A percentile compares a stretch with the other conserved stretches of the same genome.
Conservation (phyloP, 2,888 invertebrate genomes). For the Chrysolina oricalcia region DNA sequence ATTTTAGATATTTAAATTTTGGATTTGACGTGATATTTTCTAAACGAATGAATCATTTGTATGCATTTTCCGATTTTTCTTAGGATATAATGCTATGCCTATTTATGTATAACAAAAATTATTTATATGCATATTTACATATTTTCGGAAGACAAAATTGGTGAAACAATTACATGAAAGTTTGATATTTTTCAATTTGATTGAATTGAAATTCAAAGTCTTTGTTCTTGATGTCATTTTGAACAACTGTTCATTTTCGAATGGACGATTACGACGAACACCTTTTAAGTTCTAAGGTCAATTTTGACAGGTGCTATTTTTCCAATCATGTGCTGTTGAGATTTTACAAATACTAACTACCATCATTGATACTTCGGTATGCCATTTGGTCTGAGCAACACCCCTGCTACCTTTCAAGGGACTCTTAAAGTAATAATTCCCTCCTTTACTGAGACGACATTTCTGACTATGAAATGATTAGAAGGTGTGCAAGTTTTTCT, state of each 20-base stretch:
- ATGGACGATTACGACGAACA: no score
- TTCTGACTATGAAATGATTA: no score
- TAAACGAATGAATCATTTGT: neutral
- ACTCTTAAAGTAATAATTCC: neutral
- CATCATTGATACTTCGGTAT: neutral
- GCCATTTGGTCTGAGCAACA: neutral
- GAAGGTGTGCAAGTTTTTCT: neutral
- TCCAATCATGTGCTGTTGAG: no score
- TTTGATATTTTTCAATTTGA: no score
- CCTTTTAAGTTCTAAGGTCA: no score
- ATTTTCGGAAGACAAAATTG: neutral
- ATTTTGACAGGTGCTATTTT: no score
- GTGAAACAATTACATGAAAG: neutral
- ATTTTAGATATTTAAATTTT: no score
- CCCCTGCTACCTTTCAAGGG: neutral
- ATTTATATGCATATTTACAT: conserved; percentile 11
- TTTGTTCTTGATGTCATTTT: no score
- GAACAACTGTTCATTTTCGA: no score
- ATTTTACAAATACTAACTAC: no score
- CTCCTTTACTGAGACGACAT: no score
- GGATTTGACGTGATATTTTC: neutral
- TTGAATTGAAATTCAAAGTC: no score
- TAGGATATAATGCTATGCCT: neutral
- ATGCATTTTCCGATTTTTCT: neutral
- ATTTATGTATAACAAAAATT: neutral